These are phyloP conservation scores for Larimichthys crocea DNA, from an alignment of 2,113 vertebrate genomes.

Conservation along the genomic window DNA sequence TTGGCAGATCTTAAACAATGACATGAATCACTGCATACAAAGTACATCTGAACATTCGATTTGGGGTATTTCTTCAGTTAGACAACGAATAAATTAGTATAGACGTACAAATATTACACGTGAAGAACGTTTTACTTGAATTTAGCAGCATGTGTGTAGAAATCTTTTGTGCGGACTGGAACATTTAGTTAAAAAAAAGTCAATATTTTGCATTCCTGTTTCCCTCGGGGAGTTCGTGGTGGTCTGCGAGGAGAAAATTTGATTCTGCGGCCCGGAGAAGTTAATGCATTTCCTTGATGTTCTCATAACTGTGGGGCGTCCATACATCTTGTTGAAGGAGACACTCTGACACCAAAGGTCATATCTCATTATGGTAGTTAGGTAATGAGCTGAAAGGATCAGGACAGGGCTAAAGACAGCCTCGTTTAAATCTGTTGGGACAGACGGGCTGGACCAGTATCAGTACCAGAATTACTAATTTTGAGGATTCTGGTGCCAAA, in stretches of 20 bases:
- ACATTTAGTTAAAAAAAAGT: not conserved
- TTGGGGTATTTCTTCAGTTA: not conserved
- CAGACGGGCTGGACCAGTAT: too few relatives aligned
- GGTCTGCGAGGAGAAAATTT: conserved; percentile 43
- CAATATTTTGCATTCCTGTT: conserved; percentile 7
- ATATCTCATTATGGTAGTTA: conserved; percentile 50
- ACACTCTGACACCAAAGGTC: conserved; percentile 66
- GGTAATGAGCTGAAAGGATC: conserved; percentile 53
- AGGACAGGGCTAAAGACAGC: conserved; percentile 28
- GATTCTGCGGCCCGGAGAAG: conserved; percentile 18
- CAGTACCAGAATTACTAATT: not conserved
- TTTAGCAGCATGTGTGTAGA: not conserved
- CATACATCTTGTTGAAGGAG: conserved; percentile 56
- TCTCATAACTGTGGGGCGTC: conserved; percentile 45
- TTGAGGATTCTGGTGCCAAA: not conserved
- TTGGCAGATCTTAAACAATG: not conserved
- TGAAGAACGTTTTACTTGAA: not conserved
- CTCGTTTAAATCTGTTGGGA: conserved; percentile 24
- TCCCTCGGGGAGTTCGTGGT: not conserved
- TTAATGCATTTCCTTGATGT: conserved; percentile 62
- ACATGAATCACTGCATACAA: not conserved
- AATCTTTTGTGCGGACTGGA: not conserved
- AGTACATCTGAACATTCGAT: not conserved
- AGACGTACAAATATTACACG: not conserved
- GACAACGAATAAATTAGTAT: not conserved